Evolutionary conservation across 2,113 vertebrate species (phyloP), one percentile per base, ranked within the genome.

Genomic region (Brachyistius frenatus): DNA sequence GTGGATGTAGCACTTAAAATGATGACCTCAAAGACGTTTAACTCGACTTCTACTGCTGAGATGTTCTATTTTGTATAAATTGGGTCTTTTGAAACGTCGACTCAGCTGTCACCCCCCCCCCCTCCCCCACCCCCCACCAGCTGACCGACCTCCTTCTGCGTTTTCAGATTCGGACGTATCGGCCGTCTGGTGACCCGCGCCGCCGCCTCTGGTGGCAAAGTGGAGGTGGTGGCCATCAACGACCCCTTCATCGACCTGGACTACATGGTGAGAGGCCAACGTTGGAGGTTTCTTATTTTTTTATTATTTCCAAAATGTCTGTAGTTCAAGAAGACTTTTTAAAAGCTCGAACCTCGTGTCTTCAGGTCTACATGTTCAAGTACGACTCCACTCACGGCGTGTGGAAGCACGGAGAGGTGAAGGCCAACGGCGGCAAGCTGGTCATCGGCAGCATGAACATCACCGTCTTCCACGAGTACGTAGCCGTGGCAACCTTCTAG

Each of bases 241-340:
- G 97, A 98, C 87, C 97, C 97, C 15, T 98, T 98, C 95, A 98
- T 98, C 83, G 96, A 97, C 82, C 93, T 98, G 90, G 94, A 96
- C 55, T 98, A 98, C 94, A 98, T 98, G 97, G 97, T 96, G 84
- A 95, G 88, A 93, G 65, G 58, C 23, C 23, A 23, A 23, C 23
- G 23, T 23, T 23, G 23, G 23, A 23, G 23, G 23, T 23, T 23
- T 23, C 1, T 23, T 23, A 23, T 23, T 23, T 23, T 23, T 23
- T 23, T 23, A 23, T 23, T 23, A 23, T 23, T 23, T 23, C 23
- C 23, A 23, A 23, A 23, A 23, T 23, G 23, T 23, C 23, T 23
- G 23, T 23, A 23, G 23, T 23, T 23, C 23, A 23, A 23, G 23
- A 23, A 23, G 41, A 11, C 13, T 44, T 37, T 37, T 9, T 44